Base-by-base conservation (phyloP, 2,113 vertebrate species). In the Talpa occidentalis region DNA sequence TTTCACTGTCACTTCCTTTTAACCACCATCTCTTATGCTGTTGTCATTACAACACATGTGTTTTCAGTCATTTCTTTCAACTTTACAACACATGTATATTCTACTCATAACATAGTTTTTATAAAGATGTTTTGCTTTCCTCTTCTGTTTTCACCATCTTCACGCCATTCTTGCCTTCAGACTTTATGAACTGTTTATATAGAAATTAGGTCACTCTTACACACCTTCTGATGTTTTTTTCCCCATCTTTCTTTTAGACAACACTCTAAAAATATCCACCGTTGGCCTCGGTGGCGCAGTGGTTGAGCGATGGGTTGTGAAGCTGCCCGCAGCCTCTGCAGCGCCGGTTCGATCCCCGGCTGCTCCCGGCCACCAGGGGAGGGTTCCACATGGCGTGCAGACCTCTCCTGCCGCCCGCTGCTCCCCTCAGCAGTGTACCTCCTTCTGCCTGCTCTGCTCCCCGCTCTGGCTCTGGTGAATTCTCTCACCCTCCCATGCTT, bases 81-180 rank as follows among this genome's bases (percentile, higher is more conserved):
- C 8, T 60, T 26, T 44, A 42, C 19, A 93, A 30, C 12, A 66
- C n/a, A 67, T 74, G 30, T 40, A 49, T 49, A 24, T 88, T 86
- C 37, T 52, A 56, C 12, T 70, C 10, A 40, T 66, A 37, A 77
- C 21, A 54, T 0, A 79, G 22, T 17, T 35, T 88, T 32, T 0
- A 80, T 69, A 94, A 47, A n/a, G 26, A 81, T 22, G n/a, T 94
- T 77, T 49, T 77, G 22, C 16, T 88, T 95, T 95, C 19, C 21
- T 82, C 17, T 81, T 44, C 22, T 24, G 42, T 90, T 44, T 80
- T 72, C 64, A 94, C 67, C 88, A 59, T 59, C 44, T 81, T 89
- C n/a, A 21, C 37, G 24, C 22, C 88, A 80, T 37, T 87, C 32
- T n/a, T 79, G 52, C 30, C 30, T 73, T 80, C 26, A 83, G 44